A percentile compares a stretch with the other conserved stretches of the same genome.
These are phyloP conservation scores for Crocallis elinguaria DNA, from an alignment of 2,888 invertebrate species.

Conservation along the genomic window DNA sequence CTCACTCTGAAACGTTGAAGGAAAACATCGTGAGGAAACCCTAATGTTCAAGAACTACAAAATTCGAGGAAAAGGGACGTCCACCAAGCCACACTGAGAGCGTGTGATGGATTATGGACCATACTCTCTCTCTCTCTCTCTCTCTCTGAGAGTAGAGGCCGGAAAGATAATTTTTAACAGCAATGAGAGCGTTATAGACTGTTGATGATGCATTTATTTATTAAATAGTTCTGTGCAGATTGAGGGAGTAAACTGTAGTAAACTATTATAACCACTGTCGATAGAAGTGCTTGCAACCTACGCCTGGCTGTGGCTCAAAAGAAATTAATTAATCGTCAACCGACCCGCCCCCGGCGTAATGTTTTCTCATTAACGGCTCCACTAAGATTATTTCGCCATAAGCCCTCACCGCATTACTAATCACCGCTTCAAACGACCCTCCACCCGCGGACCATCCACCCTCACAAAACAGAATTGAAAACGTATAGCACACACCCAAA, in stretches of 20 bases:
- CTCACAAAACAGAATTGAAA: constrained; percentile 63
- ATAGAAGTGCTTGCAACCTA: constrained; percentile 14
- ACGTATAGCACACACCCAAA: constrained; percentile 50
- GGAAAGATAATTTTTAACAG: no score
- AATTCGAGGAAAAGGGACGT: no score
- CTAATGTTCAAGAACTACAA: no score
- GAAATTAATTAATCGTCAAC: constrained; percentile 63
- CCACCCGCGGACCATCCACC: constrained; percentile 42
- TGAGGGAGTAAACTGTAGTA: constrained; percentile 13
- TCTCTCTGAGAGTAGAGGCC: no score
- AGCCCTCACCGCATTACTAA: constrained; percentile 68
- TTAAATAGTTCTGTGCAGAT: not conserved
- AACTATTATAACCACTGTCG: constrained; percentile 18
- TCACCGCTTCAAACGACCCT: constrained; percentile 71
- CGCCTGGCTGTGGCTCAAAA: constrained; percentile 41
- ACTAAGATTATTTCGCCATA: constrained; percentile 74
- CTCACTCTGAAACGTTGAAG: no score
- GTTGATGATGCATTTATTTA: no score
- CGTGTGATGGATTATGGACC: no score
- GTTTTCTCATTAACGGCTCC: constrained; percentile 73
- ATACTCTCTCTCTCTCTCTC: no score
- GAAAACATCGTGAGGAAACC: no score
- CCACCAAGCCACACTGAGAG: no score
- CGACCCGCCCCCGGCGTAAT: constrained; percentile 49
- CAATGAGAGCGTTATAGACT: no score